Evolutionary conservation across 2,113 vertebrate genomes (phyloP), one percentile per base, ranked within the genome.

Genomic region (Stigmatopora nigra): DNA sequence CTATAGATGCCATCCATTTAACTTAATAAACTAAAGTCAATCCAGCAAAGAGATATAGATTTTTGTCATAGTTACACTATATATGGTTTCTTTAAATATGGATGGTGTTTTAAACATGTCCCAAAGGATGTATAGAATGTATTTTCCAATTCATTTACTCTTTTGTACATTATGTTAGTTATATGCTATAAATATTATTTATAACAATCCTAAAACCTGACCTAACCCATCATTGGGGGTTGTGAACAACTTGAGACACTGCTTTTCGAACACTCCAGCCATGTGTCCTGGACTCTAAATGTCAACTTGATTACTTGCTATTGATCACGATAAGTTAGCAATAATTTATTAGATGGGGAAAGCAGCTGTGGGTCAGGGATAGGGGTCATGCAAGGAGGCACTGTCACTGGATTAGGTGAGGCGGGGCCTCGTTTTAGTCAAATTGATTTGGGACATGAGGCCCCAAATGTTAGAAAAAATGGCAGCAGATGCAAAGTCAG

Each of bases 251-350:
- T 70, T 64, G 71, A 62, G 61, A 71, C 60, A 74, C 68, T 68
- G 68, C 71, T 62, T 20, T 82, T 77, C 78, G 75, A 81, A 70
- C 67, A 64, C 71, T 31, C 10, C 44, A 6, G 59, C 71, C 81
- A 73, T 81, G 81, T 81, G 72, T 83, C 75, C 53, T 9, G 19
- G 49, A 71, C 73, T 70, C 64, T 46, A 71, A 70, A 71, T 81
- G 83, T 86, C 84, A 87, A 63, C 64, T 68, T 82, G 81, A 87
- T 86, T 80, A 73, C 77, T 77, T 68, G 72, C 67, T n/a, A 60
- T 55, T 84, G 83, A 82, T 82, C 76, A 70, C 70, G 82, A 87
- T 88, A 84, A 89, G 73, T 88, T 83, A 87, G 86, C 87, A 87
- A 86, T 87, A 84, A 88, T 88, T 82, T 77, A 87, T 84, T 81